These are phyloP conservation scores for Bradypodion ventrale DNA, from an alignment of 2,797 vertebrate species.

Conservation along the genomic window DNA sequence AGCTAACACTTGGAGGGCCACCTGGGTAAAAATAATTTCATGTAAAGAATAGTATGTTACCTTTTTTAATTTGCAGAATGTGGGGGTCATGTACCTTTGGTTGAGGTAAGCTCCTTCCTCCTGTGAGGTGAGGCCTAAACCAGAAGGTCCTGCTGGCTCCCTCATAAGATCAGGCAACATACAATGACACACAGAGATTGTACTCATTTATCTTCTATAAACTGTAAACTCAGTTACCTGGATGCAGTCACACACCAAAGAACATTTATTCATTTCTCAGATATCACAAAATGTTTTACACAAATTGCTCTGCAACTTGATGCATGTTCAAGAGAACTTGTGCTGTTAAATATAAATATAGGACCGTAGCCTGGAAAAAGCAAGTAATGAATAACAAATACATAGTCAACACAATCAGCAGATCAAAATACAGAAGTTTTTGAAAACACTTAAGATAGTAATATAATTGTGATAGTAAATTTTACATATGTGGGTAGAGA, in stretches of 20 bases:
- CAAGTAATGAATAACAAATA: background rate
- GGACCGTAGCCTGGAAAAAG: background rate
- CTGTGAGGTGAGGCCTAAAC: too few relatives aligned
- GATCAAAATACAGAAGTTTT: background rate
- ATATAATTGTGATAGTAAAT: too few relatives aligned
- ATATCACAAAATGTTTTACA: background rate
- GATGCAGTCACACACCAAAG: background rate
- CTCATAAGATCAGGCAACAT: background rate
- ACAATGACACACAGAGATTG: too few relatives aligned
- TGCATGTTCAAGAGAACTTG: background rate
- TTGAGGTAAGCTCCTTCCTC: too few relatives aligned
- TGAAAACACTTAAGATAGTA: too few relatives aligned
- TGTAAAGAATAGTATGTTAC: too few relatives aligned
- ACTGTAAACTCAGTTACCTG: background rate
- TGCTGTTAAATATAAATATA: background rate
- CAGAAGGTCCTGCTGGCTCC: too few relatives aligned
- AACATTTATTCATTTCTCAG: background rate
- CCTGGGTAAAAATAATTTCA: too few relatives aligned
- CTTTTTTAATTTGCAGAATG: too few relatives aligned
- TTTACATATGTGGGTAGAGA: too few relatives aligned
- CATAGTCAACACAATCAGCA: background rate
- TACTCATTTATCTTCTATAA: background rate
- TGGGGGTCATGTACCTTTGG: too few relatives aligned
- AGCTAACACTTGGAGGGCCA: background rate
- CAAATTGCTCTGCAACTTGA: background rate